A percentile compares a stretch with the other conserved stretches of the same genome.
Evolutionary conservation across 2,888 invertebrate species (phyloP).

Genomic region (Piscicola geometra): DNA sequence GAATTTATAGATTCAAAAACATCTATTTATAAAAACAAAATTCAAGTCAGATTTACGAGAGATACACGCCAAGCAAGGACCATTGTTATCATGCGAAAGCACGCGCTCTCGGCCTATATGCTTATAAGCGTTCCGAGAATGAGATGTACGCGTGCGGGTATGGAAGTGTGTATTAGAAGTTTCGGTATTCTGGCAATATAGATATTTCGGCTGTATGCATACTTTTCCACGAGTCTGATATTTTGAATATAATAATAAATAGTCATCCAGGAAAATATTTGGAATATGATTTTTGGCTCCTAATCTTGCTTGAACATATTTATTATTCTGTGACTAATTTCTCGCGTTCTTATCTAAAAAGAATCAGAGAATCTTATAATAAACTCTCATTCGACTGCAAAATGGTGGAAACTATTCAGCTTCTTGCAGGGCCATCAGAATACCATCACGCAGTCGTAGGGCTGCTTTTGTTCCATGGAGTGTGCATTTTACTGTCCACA

Average conservation of each 20-base stretch:
- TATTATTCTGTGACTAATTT: too few relatives aligned
- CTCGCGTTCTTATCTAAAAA: too few relatives aligned
- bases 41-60: neutral
- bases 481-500: too few relatives aligned
- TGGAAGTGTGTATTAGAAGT: neutral
- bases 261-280: neutral
- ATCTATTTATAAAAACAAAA: constrained; percentile 1
- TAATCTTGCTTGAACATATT: neutral
- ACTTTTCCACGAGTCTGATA: neutral
- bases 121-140: neutral
- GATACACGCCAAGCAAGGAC: neutral
- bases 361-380: too few relatives aligned
- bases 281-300: neutral
- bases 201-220: neutral
- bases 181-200: too few relatives aligned
- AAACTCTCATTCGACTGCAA: too few relatives aligned
- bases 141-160: neutral
- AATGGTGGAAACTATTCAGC: too few relatives aligned
- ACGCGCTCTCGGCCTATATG: neutral
- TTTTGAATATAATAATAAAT: neutral
- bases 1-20: too few relatives aligned
- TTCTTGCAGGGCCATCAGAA: too few relatives aligned
- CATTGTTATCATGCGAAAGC: neutral
- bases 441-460: too few relatives aligned
- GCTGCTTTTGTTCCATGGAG: too few relatives aligned